A percentile compares a stretch with the other conserved stretches of the same genome.
Conservation (phyloP, 2,113 vertebrate genomes). For the Cisticola juncidis region DNA sequence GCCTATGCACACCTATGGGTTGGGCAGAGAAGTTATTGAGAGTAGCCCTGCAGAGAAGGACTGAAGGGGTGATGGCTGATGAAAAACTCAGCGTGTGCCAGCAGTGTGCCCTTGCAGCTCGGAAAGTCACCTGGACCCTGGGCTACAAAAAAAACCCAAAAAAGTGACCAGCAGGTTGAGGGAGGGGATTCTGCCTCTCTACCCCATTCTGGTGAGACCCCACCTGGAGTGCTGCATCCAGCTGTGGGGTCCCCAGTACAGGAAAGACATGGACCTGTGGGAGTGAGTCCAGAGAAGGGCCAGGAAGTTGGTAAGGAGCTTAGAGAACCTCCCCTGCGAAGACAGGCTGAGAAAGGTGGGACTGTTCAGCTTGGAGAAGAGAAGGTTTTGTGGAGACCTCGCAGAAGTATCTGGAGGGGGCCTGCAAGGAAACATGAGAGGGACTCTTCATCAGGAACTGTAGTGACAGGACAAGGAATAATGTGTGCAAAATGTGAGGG, state of each 20-base stretch:
- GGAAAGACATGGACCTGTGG: not conserved
- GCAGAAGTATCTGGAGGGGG: not conserved
- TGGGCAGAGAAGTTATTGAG: not conserved
- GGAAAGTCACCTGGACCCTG: not conserved
- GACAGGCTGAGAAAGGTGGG: not conserved
- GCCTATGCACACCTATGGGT: not conserved
- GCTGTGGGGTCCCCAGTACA: too few relatives aligned
- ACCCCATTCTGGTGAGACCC: not conserved
- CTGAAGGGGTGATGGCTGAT: not conserved
- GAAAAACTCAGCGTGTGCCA: fast-evolving
- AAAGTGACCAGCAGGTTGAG: too few relatives aligned
- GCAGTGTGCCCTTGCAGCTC: not conserved
- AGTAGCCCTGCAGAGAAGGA: fast-evolving
- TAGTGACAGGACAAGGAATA: not conserved
- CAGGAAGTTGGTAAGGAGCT: not conserved
- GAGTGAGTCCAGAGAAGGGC: not conserved
- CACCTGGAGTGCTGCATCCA: not conserved
- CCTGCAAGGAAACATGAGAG: fast-evolving
- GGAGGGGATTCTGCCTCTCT: not conserved
- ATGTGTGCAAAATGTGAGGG: not conserved
- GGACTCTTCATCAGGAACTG: not conserved
- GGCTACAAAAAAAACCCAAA: not conserved
- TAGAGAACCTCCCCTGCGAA: not conserved
- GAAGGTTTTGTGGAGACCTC: not conserved
- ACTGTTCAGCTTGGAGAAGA: not conserved